Evolutionary conservation across 2,888 invertebrate species (phyloP).

Genomic region (Dolomedes plantarius): DNA sequence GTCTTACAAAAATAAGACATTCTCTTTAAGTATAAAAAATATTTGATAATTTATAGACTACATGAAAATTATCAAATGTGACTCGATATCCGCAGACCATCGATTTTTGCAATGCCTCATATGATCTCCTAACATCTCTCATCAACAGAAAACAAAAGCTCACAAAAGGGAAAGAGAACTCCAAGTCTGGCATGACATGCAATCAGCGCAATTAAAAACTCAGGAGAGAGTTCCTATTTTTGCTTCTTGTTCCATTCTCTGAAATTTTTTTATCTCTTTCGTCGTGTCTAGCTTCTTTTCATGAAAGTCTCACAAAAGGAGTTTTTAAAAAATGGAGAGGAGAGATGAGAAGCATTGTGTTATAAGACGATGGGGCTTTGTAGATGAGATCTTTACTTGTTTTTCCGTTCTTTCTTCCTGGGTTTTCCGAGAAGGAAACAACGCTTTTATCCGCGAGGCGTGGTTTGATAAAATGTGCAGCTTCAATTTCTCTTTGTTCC

Average conservation of each 20-base stretch:
- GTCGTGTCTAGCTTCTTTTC: conserved; percentile 17
- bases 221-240: too few relatives aligned
- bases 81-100: too few relatives aligned
- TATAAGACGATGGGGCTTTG: not conserved
- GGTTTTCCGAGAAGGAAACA: not conserved
- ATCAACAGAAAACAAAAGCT: not conserved
- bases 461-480: not conserved
- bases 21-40: too few relatives aligned
- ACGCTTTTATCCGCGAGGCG: not conserved
- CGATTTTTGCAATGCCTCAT: too few relatives aligned
- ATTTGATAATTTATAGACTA: too few relatives aligned
- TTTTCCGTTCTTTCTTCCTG: not conserved
- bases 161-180: too few relatives aligned
- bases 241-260: too few relatives aligned
- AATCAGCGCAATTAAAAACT: conserved; percentile 9
- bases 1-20: too few relatives aligned
- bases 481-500: too few relatives aligned
- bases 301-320: conserved; percentile 25
- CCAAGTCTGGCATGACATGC: not conserved
- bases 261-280: not conserved
- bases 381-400: not conserved
- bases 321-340: not conserved
- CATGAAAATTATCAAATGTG: too few relatives aligned
- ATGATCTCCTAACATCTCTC: too few relatives aligned
- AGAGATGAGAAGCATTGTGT: not conserved